Evolutionary conservation across 2,113 vertebrate genomes (phyloP).

Genomic region (Campylomormyrus numenius): DNA sequence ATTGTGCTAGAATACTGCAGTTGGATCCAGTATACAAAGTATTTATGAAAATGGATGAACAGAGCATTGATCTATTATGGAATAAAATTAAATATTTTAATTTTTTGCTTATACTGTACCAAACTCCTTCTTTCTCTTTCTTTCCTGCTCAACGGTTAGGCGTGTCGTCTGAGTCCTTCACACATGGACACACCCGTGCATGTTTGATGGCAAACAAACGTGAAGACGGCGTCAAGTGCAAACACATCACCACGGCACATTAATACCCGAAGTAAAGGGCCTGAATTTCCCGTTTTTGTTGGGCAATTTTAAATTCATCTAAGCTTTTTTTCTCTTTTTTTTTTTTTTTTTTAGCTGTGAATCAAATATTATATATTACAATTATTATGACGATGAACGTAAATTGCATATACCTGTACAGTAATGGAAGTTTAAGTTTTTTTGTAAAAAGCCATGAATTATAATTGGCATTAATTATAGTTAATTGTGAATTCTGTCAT

Average conservation of each 20-base stretch:
- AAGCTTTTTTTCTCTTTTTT: background rate
- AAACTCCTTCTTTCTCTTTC: background rate
- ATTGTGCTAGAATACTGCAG: background rate
- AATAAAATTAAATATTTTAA: background rate
- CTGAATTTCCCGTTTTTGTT: background rate
- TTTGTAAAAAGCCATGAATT: background rate
- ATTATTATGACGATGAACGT: background rate
- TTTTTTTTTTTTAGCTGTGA: background rate
- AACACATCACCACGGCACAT: background rate
- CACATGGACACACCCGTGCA: background rate
- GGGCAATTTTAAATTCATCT: background rate
- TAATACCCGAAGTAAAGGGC: background rate
- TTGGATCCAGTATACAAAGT: background rate
- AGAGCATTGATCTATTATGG: background rate
- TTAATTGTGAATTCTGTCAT: background rate
- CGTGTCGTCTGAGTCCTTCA: constrained; percentile 8
- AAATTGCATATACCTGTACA: background rate
- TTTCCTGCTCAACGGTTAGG: background rate
- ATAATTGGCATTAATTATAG: background rate
- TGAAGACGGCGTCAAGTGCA: background rate
- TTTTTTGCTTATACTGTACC: background rate
- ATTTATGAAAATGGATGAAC: background rate
- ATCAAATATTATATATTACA: background rate
- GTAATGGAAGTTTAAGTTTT: background rate
- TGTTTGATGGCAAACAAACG: constrained; percentile 19